Evolutionary conservation across 2,888 invertebrate species (phyloP), one percentile per base, ranked within the genome.

Genomic region (Lasiommata megera): DNA sequence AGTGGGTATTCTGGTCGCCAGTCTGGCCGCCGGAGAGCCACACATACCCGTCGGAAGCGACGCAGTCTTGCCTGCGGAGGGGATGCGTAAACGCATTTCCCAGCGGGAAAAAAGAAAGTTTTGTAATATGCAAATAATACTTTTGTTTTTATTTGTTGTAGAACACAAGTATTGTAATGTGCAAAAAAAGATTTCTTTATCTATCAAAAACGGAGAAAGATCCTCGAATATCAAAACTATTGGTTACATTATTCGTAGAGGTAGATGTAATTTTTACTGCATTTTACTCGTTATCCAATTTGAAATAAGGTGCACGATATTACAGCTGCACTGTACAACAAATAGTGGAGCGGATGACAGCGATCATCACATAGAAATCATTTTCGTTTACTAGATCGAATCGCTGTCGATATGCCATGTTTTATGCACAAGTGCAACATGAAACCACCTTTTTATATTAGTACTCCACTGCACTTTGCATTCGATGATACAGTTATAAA

Each of bases 311-410:
- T 40, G 36, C 50, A 31, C 36, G 14, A 47, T 37, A 47, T 56
- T 59, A 41, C 17, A 29, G 46, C n/a, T 16, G 36, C 17, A 54
- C 43, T 38, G 53, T 40, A 66, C 62, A 63, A 63, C 60, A 71
- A 68, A 70, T 69, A 64, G 65, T 62, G 66, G 58, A 62, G 61
- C 67, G 66, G 63, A 75, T 54, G 62, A 64, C 65, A 67, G 59
- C 69, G 71, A 75, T 74, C 72, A 78, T 77, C 67, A 63, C 71
- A 74, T 75, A 70, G 76, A 71, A 74, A 76, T 78, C 72, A 75
- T 81, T 80, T 73, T 74, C 70, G 75, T 81, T 44, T 85, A 86
- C 85, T 80, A 84, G 82, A 84, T 80, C 76, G 72, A 73, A 79
- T 78, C 72, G 67, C 60, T 68, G 67, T 70, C 65, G 67, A 68